Conservation (phyloP, 2,888 invertebrate species). For the Rutpela maculata region DNA sequence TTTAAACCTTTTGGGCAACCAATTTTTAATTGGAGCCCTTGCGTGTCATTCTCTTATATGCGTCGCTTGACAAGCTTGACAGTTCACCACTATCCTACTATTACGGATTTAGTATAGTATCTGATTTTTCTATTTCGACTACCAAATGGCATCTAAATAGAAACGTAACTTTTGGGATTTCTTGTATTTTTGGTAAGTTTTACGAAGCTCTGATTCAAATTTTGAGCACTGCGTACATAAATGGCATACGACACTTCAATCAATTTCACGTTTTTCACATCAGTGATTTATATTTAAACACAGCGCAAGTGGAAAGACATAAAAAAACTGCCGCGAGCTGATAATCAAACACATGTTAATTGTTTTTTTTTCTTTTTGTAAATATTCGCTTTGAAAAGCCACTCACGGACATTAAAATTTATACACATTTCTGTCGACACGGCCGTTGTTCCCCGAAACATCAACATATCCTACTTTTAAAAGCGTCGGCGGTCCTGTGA, state of each 20-base stretch:
- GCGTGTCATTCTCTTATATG: no score
- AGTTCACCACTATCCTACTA: no score
- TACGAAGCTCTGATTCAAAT: background rate
- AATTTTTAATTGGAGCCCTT: no score
- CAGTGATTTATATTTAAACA: background rate
- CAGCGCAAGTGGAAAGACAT: background rate
- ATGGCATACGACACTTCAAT: conserved; percentile 16
- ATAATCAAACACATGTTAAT: background rate
- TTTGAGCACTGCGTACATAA: background rate
- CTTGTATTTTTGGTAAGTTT: no score
- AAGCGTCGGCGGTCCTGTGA: conserved; percentile 32
- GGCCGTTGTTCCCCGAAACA: background rate
- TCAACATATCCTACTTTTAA: conserved; percentile 25
- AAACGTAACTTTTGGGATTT: no score
- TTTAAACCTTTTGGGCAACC: no score
- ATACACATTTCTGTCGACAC: background rate
- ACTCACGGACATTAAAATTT: conserved; percentile 4
- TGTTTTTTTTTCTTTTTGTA: background rate
- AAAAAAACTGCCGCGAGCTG: background rate
- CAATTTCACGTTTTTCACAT: conserved; percentile 4
- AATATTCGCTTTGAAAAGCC: conserved; percentile 2
- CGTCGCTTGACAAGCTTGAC: no score
- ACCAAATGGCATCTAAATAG: no score
- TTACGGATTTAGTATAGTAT: no score
- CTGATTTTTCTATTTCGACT: no score